Conservation (phyloP, 2,113 vertebrate species). For the Sigmodon hispidus region DNA sequence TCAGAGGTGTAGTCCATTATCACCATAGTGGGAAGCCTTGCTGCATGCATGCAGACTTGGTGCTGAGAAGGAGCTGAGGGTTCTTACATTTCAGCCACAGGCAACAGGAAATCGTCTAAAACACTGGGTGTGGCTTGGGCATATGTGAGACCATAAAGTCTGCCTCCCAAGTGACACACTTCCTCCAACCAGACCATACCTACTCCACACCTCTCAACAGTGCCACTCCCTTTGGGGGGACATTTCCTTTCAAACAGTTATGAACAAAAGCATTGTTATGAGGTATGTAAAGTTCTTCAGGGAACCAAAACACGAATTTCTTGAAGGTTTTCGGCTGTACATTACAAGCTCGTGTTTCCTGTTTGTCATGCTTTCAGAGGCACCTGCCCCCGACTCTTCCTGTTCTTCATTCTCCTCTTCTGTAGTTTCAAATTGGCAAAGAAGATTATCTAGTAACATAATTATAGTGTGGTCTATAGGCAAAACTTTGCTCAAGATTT, state of each 20-base stretch:
- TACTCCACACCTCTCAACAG: background rate
- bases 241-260: background rate
- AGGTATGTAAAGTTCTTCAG: background rate
- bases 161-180: background rate
- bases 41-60: background rate
- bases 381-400: background rate
- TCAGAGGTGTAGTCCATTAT: background rate
- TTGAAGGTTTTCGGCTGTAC: background rate
- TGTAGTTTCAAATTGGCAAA: background rate
- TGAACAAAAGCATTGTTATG: background rate
- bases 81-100: background rate
- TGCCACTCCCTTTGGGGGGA: background rate
- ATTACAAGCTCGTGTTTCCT: background rate
- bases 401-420: background rate
- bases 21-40: background rate
- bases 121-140: background rate
- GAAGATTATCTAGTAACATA: background rate
- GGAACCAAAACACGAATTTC: slow-evolving; percentile 28
- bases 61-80: background rate
- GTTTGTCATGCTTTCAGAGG: background rate
- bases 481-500: slow-evolving; percentile 1
- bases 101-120: background rate
- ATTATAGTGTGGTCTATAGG: background rate
- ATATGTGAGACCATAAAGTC: background rate
- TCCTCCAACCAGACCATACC: background rate